A percentile compares a stretch with the other conserved stretches of the same genome.
Evolutionary conservation across 2,888 invertebrate genomes (phyloP).

Genomic region (Hanleya hanleyi): DNA sequence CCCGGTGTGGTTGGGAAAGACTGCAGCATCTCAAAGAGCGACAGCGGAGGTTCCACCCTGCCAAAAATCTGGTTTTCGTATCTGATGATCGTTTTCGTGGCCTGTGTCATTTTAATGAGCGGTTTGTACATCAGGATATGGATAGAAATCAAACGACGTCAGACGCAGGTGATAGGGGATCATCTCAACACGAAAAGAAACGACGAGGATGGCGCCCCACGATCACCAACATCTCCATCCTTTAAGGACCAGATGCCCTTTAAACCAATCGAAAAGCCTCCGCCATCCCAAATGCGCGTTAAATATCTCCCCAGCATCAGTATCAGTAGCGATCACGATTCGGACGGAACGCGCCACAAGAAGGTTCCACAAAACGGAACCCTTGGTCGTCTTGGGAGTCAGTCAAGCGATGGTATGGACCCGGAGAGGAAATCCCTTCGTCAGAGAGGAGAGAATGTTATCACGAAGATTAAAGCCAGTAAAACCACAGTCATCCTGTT

Average conservation of each 20-base stretch:
- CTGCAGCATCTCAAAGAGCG: conserved; percentile 55
- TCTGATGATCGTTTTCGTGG: conserved; percentile 48
- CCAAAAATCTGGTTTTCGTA: conserved; percentile 46
- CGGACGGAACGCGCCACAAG: not conserved
- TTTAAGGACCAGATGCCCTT: not conserved
- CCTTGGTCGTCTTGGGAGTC: not conserved
- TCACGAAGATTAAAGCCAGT: not conserved
- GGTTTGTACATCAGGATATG: conserved; percentile 52
- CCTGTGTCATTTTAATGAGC: conserved; percentile 46
- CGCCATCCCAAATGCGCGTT: conserved; percentile 18
- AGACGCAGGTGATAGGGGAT: conserved; percentile 36
- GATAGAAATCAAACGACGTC: conserved; percentile 35
- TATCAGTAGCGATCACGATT: conserved; percentile 15
- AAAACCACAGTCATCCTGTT: conserved; percentile 50
- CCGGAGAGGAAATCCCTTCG: not conserved
- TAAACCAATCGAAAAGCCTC: not conserved
- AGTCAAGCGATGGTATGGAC: not conserved
- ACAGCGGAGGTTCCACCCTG: conserved; percentile 40
- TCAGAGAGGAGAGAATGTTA: not conserved
- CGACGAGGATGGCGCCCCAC: not conserved
- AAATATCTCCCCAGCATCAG: conserved; percentile 49
- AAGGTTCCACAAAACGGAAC: not conserved
- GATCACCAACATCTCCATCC: not conserved
- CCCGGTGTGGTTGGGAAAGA: conserved; percentile 48
- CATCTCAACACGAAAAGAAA: conserved; percentile 15